A percentile compares a stretch with the other conserved stretches of the same genome.
phyloP scores from a whole-genome alignment of 2,113 vertebrate genomes.

The Hydrolagus affinis region DNA sequence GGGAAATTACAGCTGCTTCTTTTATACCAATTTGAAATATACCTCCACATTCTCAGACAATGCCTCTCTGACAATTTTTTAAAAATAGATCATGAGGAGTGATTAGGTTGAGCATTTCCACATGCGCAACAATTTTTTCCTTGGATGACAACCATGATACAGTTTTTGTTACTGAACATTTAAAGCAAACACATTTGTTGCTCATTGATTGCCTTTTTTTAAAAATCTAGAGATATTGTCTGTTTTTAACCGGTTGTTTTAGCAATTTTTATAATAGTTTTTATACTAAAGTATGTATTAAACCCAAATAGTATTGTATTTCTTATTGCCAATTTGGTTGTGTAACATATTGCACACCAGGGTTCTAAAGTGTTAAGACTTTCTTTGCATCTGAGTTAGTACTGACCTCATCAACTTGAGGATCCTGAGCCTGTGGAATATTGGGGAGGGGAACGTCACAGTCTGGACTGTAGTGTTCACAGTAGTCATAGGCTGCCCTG shows the following conservation, averaged over 20 bases:
- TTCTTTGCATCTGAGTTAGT: slow-evolving; percentile 29
- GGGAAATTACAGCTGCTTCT: too few species aligned
- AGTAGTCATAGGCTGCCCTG: slow-evolving; percentile 89
- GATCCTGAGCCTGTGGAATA: slow-evolving; percentile 80
- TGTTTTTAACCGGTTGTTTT: not conserved
- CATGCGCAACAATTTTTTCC: too few species aligned
- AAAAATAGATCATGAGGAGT: too few species aligned
- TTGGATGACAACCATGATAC: too few species aligned
- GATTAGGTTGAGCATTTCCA: too few species aligned
- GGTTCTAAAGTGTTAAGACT: slow-evolving; percentile 38
- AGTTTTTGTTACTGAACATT: too few species aligned
- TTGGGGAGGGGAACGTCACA: slow-evolving; percentile 74
- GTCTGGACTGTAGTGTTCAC: slow-evolving; percentile 92
- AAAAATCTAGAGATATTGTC: slow-evolving; percentile 40
- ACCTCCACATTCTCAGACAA: too few species aligned
- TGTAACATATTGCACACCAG: slow-evolving; percentile 30
- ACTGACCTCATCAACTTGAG: slow-evolving; percentile 61
- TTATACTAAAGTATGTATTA: not conserved
- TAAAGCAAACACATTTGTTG: too few species aligned
- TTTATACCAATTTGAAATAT: too few species aligned
- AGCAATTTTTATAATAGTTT: not conserved
- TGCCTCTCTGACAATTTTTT: too few species aligned
- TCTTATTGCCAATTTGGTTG: slow-evolving; percentile 31
- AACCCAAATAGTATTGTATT: slow-evolving; percentile 28
- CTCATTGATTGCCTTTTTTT: too few species aligned